Conservation (phyloP, 2,797 vertebrate species). For the Pseudopleuronectes americanus region DNA sequence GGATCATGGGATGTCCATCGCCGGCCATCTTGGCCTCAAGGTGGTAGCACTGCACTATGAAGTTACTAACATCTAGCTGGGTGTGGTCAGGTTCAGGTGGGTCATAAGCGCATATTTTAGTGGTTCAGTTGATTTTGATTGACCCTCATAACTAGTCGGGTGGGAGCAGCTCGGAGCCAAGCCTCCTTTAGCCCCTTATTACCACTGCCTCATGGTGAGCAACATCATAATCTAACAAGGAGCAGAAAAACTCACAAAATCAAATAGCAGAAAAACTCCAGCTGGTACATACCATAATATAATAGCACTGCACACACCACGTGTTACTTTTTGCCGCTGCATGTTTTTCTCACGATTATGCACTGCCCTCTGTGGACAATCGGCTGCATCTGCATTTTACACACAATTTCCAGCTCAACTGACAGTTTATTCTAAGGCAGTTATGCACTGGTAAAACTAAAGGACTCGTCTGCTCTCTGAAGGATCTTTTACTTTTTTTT, state of each 20-base stretch:
- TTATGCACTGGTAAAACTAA: background rate
- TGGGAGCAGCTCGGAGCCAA: too few species aligned
- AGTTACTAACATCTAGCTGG: too few species aligned
- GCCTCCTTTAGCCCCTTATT: too few species aligned
- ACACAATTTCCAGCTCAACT: background rate
- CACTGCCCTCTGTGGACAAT: slow-evolving; percentile 52
- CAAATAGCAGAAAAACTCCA: background rate
- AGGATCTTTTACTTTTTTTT: too few species aligned
- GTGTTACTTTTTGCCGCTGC: slow-evolving; percentile 3
- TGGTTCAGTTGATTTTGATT: too few species aligned
- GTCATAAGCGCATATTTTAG: too few species aligned
- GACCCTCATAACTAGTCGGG: too few species aligned
- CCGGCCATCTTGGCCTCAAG: slow-evolving; percentile 86
- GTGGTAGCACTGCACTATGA: slow-evolving; percentile 65
- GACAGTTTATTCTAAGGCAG: background rate
- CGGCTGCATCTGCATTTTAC: slow-evolving; percentile 25
- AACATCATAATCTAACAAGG: too few species aligned
- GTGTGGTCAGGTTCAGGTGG: too few species aligned
- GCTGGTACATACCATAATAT: slow-evolving; percentile 81
- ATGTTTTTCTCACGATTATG: background rate
- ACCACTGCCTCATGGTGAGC: too few species aligned
- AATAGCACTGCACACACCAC: slow-evolving; percentile 60
- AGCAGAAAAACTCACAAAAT: background rate
- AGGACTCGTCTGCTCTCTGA: background rate
- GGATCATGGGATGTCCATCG: slow-evolving; percentile 82